Evolutionary conservation across 2,888 invertebrate genomes (phyloP).

Genomic region (Gisinianus flammeolus): DNA sequence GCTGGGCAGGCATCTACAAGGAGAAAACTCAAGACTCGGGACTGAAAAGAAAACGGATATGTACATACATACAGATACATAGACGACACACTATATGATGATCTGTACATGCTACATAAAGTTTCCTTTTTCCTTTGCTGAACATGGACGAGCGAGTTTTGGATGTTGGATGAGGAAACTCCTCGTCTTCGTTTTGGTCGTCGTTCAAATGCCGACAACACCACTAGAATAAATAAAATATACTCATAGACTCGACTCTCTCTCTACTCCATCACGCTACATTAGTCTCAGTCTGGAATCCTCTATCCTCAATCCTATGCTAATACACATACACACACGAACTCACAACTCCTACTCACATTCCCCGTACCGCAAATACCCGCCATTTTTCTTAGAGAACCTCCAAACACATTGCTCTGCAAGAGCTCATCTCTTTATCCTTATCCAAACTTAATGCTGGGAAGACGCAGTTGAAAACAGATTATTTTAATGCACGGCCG

Average conservation of each 20-base stretch:
- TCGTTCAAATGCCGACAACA: constrained; percentile 51
- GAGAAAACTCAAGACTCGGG: not conserved
- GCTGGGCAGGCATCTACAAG: too few relatives aligned
- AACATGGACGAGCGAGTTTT: not conserved
- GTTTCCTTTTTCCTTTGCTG: not conserved
- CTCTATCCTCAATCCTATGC: not conserved
- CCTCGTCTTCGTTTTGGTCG: too few relatives aligned
- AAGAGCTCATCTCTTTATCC: not conserved
- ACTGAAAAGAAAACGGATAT: not conserved
- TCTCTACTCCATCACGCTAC: constrained; percentile 58
- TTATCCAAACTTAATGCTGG: too few relatives aligned
- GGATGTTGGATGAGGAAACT: too few relatives aligned
- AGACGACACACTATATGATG: not conserved
- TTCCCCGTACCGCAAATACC: not conserved
- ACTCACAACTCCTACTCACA: not conserved
- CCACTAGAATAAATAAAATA: constrained; percentile 59
- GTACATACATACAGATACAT: not conserved
- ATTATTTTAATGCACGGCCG: not conserved
- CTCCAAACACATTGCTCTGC: not conserved
- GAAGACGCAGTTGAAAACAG: too few relatives aligned
- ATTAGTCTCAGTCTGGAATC: constrained; percentile 44
- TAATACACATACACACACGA: not conserved
- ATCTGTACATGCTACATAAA: not conserved
- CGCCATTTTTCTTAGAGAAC: not conserved
- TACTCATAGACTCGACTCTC: constrained; percentile 30